Conservation (phyloP, 2,888 invertebrate genomes). For the Loripinus fragilis region DNA sequence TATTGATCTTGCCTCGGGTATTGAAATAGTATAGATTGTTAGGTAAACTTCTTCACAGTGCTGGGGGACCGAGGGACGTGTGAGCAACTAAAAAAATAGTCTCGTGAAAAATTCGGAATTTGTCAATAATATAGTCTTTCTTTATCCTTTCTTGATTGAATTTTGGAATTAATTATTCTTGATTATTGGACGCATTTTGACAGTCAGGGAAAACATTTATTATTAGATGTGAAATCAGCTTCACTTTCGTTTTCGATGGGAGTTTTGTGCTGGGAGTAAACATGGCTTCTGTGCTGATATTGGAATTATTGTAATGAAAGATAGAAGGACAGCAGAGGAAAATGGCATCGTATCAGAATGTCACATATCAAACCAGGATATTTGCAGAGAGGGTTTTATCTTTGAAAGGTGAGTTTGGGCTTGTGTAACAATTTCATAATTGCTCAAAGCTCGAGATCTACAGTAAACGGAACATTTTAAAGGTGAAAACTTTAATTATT, state of each 20-base stretch:
- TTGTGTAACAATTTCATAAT: too few species aligned
- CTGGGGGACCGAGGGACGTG: constrained; percentile 45
- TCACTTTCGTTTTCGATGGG: constrained; percentile 14
- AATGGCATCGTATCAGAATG: constrained; percentile 67
- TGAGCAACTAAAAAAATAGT: constrained; percentile 49
- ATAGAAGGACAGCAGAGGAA: constrained; percentile 14
- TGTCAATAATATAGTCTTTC: not conserved
- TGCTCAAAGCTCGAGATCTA: too few species aligned
- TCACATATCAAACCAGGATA: constrained; percentile 66
- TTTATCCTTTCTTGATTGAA: not conserved
- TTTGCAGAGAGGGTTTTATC: constrained; percentile 67
- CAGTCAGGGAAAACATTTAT: constrained; percentile 9
- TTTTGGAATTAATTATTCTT: not conserved
- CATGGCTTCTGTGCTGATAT: not conserved
- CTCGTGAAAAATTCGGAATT: constrained; percentile 13
- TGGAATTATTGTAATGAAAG: not conserved
- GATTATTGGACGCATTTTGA: not conserved
- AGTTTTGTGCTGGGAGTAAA: not conserved
- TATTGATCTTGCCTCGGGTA: constrained; percentile 37
- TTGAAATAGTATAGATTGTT: constrained; percentile 30
- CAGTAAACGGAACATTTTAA: too few species aligned
- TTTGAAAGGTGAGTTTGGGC: constrained; percentile 63
- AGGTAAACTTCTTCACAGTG: constrained; percentile 29
- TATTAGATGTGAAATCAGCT: constrained; percentile 8
- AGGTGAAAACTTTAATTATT: too few species aligned